Evolutionary conservation across 1,140 invertebrate genomes (phyloP).

Genomic region (Tachypleus tridentatus): DNA sequence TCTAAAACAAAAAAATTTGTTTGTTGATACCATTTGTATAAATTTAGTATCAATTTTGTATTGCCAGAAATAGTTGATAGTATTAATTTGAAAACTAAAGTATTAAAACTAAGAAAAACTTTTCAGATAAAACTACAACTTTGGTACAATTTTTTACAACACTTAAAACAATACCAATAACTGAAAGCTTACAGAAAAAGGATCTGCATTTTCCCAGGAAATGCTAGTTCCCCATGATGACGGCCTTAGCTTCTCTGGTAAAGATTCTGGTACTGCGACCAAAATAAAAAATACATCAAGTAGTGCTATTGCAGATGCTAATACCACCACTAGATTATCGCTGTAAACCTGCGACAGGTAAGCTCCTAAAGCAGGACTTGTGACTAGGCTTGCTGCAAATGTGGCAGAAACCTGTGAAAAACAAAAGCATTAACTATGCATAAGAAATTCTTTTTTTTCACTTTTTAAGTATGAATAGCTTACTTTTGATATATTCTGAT

Average conservation of each 20-base stretch:
- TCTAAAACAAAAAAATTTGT: too few species aligned
- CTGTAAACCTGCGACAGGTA: constrained; percentile 82
- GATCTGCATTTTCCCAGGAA: constrained; percentile 90
- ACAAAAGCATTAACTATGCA: neutral
- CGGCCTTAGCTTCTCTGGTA: constrained; percentile 82
- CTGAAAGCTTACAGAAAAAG: constrained; percentile 61
- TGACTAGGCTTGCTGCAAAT: constrained; percentile 95
- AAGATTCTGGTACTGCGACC: constrained; percentile 92
- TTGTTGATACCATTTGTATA: too few species aligned
- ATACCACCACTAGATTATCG: constrained; percentile 86
- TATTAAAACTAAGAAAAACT: too few species aligned
- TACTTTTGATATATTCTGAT: too few species aligned
- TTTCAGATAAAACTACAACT: too few species aligned
- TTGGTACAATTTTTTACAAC: too few species aligned
- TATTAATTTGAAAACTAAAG: too few species aligned
- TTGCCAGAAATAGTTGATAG: too few species aligned
- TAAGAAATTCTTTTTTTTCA: too few species aligned
- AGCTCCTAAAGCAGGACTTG: constrained; percentile 90
- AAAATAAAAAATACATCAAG: constrained; percentile 97
- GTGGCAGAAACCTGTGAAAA: constrained; percentile 70
- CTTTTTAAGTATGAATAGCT: too few species aligned
- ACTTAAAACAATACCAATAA: too few species aligned
- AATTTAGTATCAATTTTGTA: too few species aligned
- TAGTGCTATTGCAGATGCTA: constrained; percentile 85
- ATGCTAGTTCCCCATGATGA: constrained; percentile 66